Conservation (phyloP, 35 echinoderm and acorn worm species). For the Strongylocentrotus purpuratus region DNA sequence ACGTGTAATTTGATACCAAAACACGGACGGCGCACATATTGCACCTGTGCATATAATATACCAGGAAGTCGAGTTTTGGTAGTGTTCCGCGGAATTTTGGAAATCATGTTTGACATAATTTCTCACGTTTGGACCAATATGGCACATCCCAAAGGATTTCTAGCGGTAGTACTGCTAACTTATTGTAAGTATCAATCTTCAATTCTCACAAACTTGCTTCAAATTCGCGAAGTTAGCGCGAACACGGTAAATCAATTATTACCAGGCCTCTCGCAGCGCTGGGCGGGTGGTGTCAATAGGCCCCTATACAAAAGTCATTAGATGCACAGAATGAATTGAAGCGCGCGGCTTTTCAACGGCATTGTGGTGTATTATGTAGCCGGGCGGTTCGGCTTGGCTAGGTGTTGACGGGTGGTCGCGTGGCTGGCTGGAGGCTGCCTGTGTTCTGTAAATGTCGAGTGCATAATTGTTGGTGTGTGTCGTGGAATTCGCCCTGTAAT, state of each 20-base stretch:
- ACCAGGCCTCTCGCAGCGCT: neutral
- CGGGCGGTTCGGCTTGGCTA: neutral
- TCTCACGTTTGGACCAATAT: neutral
- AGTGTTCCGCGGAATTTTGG: neutral
- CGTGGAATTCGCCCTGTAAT: neutral
- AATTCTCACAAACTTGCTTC: neutral
- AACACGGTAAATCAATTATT: neutral
- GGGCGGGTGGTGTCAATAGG: neutral
- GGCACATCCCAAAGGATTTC: neutral
- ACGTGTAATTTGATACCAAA: slow-evolving; percentile 4
- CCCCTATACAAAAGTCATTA: neutral
- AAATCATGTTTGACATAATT: neutral
- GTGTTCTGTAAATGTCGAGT: neutral
- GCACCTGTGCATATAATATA: neutral
- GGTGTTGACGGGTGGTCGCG: neutral
- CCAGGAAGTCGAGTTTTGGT: neutral
- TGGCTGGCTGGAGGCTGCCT: neutral
- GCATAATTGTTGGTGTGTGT: neutral
- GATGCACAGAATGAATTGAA: neutral
- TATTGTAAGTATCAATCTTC: neutral
- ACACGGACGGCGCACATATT: neutral
- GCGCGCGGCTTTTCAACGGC: neutral
- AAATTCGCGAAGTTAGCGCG: neutral
- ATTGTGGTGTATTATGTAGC: neutral
- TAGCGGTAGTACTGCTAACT: neutral